Conservation (phyloP, 2,113 vertebrate species). For the Donacobius atricapilla region DNA sequence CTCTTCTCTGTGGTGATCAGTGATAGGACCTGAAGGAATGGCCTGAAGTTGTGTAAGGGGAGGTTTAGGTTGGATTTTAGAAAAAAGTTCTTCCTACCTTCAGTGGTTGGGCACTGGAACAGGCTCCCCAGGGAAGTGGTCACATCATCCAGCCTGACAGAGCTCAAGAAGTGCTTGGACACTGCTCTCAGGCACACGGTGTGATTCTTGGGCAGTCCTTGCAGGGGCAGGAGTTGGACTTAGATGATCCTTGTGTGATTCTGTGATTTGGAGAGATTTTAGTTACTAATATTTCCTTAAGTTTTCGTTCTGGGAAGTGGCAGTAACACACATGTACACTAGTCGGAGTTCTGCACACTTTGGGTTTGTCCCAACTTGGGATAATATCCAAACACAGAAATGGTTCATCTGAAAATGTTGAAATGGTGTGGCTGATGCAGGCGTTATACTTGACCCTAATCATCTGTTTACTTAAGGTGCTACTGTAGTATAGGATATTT, state of each 20-base stretch:
- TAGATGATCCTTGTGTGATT: neutral
- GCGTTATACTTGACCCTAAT: neutral
- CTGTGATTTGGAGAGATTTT: neutral
- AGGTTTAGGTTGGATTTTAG: neutral
- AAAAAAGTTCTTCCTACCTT: fast-evolving
- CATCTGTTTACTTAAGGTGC: neutral
- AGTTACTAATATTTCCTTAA: neutral
- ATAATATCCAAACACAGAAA: neutral
- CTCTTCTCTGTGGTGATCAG: neutral
- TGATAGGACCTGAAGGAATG: fast-evolving
- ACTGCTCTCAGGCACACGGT: neutral
- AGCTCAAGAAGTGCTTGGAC: neutral
- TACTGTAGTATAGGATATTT: neutral
- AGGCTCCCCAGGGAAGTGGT: fast-evolving
- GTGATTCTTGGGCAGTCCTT: neutral
- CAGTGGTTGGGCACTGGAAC: fast-evolving
- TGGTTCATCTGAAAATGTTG: neutral
- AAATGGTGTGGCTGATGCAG: neutral
- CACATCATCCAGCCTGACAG: neutral
- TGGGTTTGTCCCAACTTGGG: neutral
- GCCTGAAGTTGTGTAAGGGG: neutral
- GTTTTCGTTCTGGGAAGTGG: neutral
- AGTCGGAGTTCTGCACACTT: neutral
- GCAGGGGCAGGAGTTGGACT: neutral
- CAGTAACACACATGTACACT: neutral